Evolutionary conservation across 37 sponge, comb jelly and placozoan genomes (phyloP), one percentile per base, ranked within the genome.

Genomic region (Diacarnus erythraeanus): DNA sequence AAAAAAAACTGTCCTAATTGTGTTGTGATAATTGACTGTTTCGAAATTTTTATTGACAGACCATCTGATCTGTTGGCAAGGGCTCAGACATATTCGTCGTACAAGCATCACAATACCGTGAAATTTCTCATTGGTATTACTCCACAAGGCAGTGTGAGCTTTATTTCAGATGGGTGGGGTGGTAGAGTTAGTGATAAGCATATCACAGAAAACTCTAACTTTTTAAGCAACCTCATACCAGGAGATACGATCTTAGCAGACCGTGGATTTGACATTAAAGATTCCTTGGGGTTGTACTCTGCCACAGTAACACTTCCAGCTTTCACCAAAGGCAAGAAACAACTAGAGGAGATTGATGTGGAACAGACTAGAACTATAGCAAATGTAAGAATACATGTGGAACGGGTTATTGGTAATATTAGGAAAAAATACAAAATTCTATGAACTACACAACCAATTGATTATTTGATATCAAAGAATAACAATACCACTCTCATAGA

Each of bases 321-420:
- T 20, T 83, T 83, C 30, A 83, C 79, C 4, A 83, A 78, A 47
- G 78, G 83, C 22, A 82, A 64, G 57, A 59, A 30, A 27, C 89
- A 89, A 64, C 80, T 83, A 17, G 22, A 18, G n/a, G 80, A 80
- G 2, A 84, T 84, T 26, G 79, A 88, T 44, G 83, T 88, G 38
- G 89, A 88, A 34, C 79, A 83, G 41, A 83, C 78, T 12, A 22
- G 74, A 72, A 26, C 40, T 1, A 83, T 88, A 39, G 83, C 89
- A 12, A 72, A 82, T 72, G 83, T 83, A 2, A 3, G 79, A 20
- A 88, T 88, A n/a, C 89, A 88, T 42, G 87, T 87, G 33, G 87
- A 87, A 69, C 33, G 81, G 1, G 87, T 77, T 1, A 88, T 78
- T 58, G 83, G 83, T 9, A 42, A 51, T 42, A 21, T 81, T 26